Conservation (phyloP, 2,888 invertebrate genomes). For the Acrobasis consociella region DNA sequence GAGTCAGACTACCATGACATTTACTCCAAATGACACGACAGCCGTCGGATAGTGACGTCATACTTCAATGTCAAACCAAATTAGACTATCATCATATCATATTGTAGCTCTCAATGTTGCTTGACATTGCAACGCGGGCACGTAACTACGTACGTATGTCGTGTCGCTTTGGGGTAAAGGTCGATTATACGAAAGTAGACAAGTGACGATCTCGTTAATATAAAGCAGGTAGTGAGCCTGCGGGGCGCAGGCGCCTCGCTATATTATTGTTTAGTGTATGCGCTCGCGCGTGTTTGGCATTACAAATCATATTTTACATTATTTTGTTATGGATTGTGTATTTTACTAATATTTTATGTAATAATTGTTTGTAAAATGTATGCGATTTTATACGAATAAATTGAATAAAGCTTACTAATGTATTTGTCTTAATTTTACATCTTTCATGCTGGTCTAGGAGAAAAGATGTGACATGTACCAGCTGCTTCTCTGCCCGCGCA, state of each 20-base stretch:
- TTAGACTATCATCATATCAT: too few relatives aligned
- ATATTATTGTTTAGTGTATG: slow-evolving; percentile 4
- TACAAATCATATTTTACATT: slow-evolving; percentile 23
- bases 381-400: slow-evolving; percentile 61
- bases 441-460: too few relatives aligned
- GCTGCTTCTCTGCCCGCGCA: too few relatives aligned
- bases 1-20: too few relatives aligned
- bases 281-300: slow-evolving; percentile 15
- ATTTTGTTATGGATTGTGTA: slow-evolving; percentile 54
- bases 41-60: too few relatives aligned
- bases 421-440: slow-evolving; percentile 33
- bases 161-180: too few relatives aligned
- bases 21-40: too few relatives aligned
- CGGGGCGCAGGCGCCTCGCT: slow-evolving; percentile 4
- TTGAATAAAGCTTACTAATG: slow-evolving; percentile 39
- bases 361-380: slow-evolving; percentile 51
- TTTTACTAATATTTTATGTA: slow-evolving; percentile 53
- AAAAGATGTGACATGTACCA: too few relatives aligned
- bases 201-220: slow-evolving; percentile 14
- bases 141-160: too few relatives aligned
- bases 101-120: too few relatives aligned
- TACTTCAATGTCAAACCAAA: too few relatives aligned
- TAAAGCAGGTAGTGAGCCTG: slow-evolving; percentile 1
- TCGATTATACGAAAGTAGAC: not conserved
- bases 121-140: too few relatives aligned